phyloP scores from a whole-genome alignment of 37 sponge, comb jelly and placozoan genomes.

The Halichondria panicea region DNA sequence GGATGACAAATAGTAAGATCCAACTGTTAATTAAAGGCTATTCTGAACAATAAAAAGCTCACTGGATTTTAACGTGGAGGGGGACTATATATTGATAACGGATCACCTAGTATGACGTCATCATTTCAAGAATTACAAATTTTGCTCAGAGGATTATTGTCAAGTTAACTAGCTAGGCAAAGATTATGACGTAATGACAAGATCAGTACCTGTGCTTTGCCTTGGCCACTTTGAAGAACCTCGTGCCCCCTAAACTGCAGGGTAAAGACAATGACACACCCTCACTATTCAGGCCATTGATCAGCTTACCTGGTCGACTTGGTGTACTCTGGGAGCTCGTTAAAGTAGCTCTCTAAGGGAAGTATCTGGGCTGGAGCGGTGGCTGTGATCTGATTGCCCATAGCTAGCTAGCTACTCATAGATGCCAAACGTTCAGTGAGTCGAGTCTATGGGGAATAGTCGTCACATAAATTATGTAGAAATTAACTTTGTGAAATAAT shows the following conservation, averaged over 20 bases:
- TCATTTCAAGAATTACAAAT: too few relatives aligned
- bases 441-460: too few relatives aligned
- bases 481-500: too few relatives aligned
- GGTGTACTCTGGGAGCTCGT: constrained; percentile 61
- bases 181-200: too few relatives aligned
- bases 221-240: constrained; percentile 95
- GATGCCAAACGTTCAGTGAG: background rate
- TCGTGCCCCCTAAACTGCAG: constrained; percentile 87
- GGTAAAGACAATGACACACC: background rate
- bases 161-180: too few relatives aligned
- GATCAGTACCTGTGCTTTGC: constrained; percentile 69
- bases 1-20: background rate
- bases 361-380: constrained; percentile 88
- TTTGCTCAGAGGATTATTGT: too few relatives aligned
- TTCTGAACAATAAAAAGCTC: too few relatives aligned
- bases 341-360: constrained; percentile 89
- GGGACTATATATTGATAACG: too few relatives aligned
- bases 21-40: background rate
- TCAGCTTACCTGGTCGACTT: constrained; percentile 41
- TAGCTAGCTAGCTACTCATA: constrained; percentile 24
- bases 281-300: background rate
- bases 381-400: constrained; percentile 89
- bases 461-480: too few relatives aligned
- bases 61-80: too few relatives aligned
- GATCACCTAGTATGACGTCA: too few relatives aligned